A percentile compares a stretch with the other conserved stretches of the same genome.
phyloP scores from a whole-genome alignment of 2,888 invertebrate species.

The Hirtodrosophila trivittata region DNA sequence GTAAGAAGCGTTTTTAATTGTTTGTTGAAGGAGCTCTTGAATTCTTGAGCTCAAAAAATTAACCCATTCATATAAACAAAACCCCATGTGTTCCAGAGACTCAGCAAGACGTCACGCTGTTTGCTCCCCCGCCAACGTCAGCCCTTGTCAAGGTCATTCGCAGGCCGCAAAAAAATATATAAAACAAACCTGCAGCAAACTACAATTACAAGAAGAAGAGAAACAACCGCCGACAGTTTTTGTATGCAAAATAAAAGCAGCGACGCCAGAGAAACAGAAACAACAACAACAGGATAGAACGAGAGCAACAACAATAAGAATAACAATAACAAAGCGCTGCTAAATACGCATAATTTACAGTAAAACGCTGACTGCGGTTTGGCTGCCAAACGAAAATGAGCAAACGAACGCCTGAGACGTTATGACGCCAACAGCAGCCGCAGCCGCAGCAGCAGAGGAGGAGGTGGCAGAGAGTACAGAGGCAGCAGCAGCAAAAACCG shows the following conservation, averaged over 20 bases:
- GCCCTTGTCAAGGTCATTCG: slow-evolving; percentile 43
- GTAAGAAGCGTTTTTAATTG: too few species aligned
- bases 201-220: slow-evolving; percentile 17
- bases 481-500: slow-evolving; percentile 20
- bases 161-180: slow-evolving; percentile 16
- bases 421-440: slow-evolving; percentile 43
- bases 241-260: slow-evolving; percentile 73
- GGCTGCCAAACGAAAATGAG: slow-evolving; percentile 29
- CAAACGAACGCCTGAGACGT: slow-evolving; percentile 44
- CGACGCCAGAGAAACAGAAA: slow-evolving; percentile 23
- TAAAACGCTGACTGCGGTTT: slow-evolving; percentile 49
- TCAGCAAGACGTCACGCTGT: slow-evolving; percentile 11
- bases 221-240: slow-evolving; percentile 63
- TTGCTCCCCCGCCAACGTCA: slow-evolving; percentile 2
- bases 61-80: slow-evolving; percentile 1
- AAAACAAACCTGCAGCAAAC: slow-evolving; percentile 15
- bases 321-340: slow-evolving; percentile 23
- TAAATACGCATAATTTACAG: slow-evolving; percentile 70
- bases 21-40: not conserved
- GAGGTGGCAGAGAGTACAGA: not conserved
- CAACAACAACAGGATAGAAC: slow-evolving; percentile 23
- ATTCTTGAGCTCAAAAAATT: not conserved
- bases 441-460: not conserved
- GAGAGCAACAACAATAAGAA: slow-evolving; percentile 14
- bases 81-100: not conserved